Base-by-base conservation (phyloP, 23 tunicate genomes). In the Halocynthia roretzi region DNA sequence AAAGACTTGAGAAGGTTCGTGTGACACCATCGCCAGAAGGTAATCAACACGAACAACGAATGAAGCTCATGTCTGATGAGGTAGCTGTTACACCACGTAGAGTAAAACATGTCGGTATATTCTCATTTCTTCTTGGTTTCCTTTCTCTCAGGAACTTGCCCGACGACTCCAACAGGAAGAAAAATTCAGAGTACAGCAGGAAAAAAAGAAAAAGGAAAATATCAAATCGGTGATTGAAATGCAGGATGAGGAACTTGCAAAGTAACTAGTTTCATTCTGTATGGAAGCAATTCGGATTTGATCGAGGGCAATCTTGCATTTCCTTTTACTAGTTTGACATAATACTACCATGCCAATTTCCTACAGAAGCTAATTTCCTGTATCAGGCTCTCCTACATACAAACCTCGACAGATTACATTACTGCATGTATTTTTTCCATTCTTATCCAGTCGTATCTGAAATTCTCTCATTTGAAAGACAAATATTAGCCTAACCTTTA, bases 181-280 rank as follows among this genome's bases (percentile, higher is more conserved):
- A 71, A 69, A 76, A 61, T 48, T 54, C 22, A 82, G 54, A 60
- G 51, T 71, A 53, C 61, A 71, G 63, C 54, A 72, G 18, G 54
- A 70, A 50, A 57, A 77, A 52, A 58, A 71, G 48, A 62, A 57
- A 50, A 77, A 20, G 23, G 68, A 87, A 49, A 75, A 82, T 53
- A 76, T 87, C 6, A 82, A 87, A 77, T 58, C 94, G 5, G 94
- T 82, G 12, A 81, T 87, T 71, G 94, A 87, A 68, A 70, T 87
- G 94, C 94, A 87, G 31, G 94, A 87, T 76, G 87, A 82, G 66
- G 94, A 87, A 63, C 76, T 82, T 17, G 94, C 94, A 20, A 77
- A 85, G 94, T 82, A 62, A 51, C 76, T 53, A 50, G 12, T 17
- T 67, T 8, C 5, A 12, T 8, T 2, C 22, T 20, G 21, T 67